Base-by-base conservation (phyloP, 2,888 invertebrate genomes). In the Chymomyza fuscimana region DNA sequence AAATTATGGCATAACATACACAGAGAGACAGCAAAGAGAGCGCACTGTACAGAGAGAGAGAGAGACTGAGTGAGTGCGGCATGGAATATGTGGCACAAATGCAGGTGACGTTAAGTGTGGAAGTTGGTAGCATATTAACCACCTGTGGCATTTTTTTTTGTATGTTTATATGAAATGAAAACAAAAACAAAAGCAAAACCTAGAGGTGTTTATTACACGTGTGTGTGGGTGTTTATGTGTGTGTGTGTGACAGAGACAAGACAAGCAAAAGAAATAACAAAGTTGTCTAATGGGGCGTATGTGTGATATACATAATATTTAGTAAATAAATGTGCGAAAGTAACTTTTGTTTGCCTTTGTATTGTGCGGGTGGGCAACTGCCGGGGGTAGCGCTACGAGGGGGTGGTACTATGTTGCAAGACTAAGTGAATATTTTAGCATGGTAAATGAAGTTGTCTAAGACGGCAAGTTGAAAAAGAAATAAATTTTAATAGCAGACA, bases 51-150 rank as follows among this genome's bases (percentile, higher is more conserved):
- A 1, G 22, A 16, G 5, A 50, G 32, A 46, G 25, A 5, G 12
- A 62, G 52, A 59, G 61, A 5, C 19, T 2, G 10, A 32, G 40
- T 6, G 32, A n/a, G 2, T 15, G 0, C 9, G 22, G 25, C 25
- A 40, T 12, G 66, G 46, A 62, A 46, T 56, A 59, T 61, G 22
- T 65, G 65, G n/a, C 62, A 16, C 25, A 66, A 74, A 73, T 76
- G 80, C 82, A 76, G 65, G 70, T 71, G 86, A 76, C 73, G 76
- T 78, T 71, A 83, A 80, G 86, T 81, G 81, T 86, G 76, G 83
- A 87, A 86, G 77, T 77, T 87, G 72, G 32, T 7, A 32, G 76
- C 72, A 79, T 87, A 86, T 87, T 86, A 84, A 87, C 83, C 83
- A 84, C 83, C 83, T 84, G 83, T 84, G 77, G 83, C 75, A 72